Conservation (phyloP, 2,113 vertebrate species). For the Numida meleagris region DNA sequence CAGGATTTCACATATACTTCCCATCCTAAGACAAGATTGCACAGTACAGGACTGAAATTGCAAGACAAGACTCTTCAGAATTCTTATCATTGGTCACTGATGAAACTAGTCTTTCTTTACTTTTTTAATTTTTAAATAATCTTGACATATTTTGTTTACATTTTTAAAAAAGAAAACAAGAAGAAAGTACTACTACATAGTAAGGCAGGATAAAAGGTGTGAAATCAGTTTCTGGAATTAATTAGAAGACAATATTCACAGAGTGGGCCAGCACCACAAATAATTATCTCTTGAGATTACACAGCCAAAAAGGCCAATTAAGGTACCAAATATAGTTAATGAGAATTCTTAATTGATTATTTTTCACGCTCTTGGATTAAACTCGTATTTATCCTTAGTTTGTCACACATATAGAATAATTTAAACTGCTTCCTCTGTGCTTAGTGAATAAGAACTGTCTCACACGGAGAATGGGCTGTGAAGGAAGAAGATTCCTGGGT, state of each 20-base stretch:
- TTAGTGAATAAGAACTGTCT: not conserved
- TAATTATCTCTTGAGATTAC: conserved; percentile 75
- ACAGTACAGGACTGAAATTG: not conserved
- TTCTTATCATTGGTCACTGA: not conserved
- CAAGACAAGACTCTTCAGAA: not conserved
- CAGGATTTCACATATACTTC: not conserved
- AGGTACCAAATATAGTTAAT: conserved; percentile 68
- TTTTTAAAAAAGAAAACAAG: not conserved
- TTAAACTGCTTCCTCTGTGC: not conserved
- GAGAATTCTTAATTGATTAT: conserved; percentile 76
- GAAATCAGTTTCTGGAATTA: conserved; percentile 66
- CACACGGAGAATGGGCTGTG: not conserved
- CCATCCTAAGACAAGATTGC: not conserved
- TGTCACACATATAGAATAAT: not conserved
- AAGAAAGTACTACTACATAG: conserved; percentile 40
- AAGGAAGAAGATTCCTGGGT: not conserved
- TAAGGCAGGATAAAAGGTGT: conserved; percentile 32
- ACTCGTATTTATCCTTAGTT: conserved; percentile 31
- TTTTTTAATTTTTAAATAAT: conserved; percentile 51
- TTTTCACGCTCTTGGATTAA: conserved; percentile 54
- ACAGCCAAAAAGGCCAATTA: conserved; percentile 72
- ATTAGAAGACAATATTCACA: conserved; percentile 77
- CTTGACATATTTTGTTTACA: not conserved
- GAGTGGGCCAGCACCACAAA: conserved; percentile 58
- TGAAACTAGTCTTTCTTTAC: conserved; percentile 2